Percentiles rank a stretch among this genome's conserved stretches.
These are phyloP conservation scores for Amblyjoppa proteus DNA, from an alignment of 2,888 invertebrate species.

Conservation along the genomic window DNA sequence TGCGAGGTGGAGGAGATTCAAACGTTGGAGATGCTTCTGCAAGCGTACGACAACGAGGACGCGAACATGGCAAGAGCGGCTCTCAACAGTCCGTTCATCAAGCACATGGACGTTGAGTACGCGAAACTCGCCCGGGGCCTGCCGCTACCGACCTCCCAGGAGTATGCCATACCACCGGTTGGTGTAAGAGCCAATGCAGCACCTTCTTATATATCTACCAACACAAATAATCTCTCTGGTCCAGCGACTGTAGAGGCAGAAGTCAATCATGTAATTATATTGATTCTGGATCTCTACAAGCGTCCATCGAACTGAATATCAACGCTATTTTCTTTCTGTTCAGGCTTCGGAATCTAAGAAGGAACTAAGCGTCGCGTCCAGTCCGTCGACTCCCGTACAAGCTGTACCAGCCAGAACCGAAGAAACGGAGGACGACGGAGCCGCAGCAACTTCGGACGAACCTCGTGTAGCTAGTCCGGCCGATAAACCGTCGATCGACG, in stretches of 20 bases:
- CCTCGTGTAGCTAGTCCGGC: background rate
- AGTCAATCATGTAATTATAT: conserved; percentile 80
- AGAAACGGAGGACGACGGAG: conserved; percentile 35
- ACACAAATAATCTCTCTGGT: conserved; percentile 82
- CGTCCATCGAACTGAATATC: background rate
- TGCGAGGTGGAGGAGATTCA: conserved; percentile 94
- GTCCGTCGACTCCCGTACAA: conserved; percentile 35
- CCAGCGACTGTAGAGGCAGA: conserved; percentile 84
- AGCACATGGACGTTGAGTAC: conserved; percentile 97
- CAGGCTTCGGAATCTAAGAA: background rate
- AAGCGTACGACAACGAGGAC: conserved; percentile 95
- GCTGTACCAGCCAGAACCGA: conserved; percentile 23
- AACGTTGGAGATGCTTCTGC: conserved; percentile 91
- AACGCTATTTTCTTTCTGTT: conserved; percentile 25
- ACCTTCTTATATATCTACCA: conserved; percentile 88
- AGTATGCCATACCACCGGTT: conserved; percentile 87
- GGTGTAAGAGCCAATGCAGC: conserved; percentile 90
- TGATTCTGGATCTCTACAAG: conserved; percentile 56
- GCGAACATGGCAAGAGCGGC: conserved; percentile 91
- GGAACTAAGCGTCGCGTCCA: conserved; percentile 1
- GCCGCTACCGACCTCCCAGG: conserved; percentile 88
- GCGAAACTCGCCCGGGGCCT: conserved; percentile 90
- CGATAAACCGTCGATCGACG: conserved; percentile 50
- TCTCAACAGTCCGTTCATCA: conserved; percentile 93
- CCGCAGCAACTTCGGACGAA: background rate